Percentiles rank a stretch among this genome's conserved stretches.
Evolutionary conservation across 1,140 invertebrate genomes (phyloP).

Genomic region (Lasaia peninsularis): DNA sequence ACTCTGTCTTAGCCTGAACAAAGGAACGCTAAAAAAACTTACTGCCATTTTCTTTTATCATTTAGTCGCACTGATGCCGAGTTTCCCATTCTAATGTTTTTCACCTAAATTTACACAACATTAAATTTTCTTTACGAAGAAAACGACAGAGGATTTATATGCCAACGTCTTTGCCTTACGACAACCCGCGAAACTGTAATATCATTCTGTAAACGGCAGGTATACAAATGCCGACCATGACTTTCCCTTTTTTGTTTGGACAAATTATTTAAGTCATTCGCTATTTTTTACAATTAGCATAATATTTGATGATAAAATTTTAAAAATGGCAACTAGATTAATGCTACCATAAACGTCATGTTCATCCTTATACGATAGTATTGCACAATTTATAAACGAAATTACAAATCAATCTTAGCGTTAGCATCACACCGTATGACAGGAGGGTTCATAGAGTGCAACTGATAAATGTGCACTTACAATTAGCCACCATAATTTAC

Average conservation of each 20-base stretch:
- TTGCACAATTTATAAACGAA: too few relatives aligned
- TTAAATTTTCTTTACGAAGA: conserved; percentile 43
- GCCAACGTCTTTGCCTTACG: too few relatives aligned
- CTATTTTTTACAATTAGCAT: conserved; percentile 2
- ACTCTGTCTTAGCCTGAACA: background rate
- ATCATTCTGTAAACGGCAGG: conserved; percentile 25
- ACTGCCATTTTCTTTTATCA: conserved; percentile 64
- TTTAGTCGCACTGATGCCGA: conserved; percentile 59
- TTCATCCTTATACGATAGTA: too few relatives aligned
- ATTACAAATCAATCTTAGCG: too few relatives aligned
- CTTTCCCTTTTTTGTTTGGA: conserved; percentile 41
- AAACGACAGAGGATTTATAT: too few relatives aligned
- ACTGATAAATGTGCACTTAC: too few relatives aligned
- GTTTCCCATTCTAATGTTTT: conserved; percentile 61
- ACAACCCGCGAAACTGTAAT: conserved; percentile 32
- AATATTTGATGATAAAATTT: background rate
- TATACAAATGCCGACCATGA: conserved; percentile 50
- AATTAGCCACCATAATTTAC: too few relatives aligned
- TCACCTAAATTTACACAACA: background rate
- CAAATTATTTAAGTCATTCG: background rate
- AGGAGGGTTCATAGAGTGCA: too few relatives aligned
- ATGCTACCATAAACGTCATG: too few relatives aligned
- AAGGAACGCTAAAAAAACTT: conserved; percentile 34
- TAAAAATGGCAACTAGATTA: background rate
- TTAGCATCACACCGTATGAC: too few relatives aligned